A percentile compares a stretch with the other conserved stretches of the same genome.
phyloP scores from a whole-genome alignment of 2,797 vertebrate species.

The Buceros bicornis region DNA sequence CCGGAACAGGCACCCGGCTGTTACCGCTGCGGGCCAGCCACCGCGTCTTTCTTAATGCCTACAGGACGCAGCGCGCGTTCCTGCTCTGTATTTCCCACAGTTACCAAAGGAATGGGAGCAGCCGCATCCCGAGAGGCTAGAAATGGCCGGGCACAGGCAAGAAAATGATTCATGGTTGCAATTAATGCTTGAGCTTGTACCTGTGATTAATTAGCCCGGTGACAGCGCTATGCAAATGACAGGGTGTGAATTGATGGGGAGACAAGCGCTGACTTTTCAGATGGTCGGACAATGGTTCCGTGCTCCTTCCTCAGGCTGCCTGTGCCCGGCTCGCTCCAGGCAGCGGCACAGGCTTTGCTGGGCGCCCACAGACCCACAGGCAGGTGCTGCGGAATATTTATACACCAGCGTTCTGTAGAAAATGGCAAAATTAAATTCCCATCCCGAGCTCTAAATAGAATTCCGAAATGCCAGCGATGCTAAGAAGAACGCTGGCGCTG shows the following conservation, averaged over 20 bases:
- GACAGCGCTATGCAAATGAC: slow-evolving; percentile 33
- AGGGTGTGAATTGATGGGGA: slow-evolving; percentile 48
- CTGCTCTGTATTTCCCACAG: slow-evolving; percentile 54
- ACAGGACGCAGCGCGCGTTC: not conserved
- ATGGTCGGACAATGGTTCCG: not conserved
- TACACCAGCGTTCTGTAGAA: not conserved
- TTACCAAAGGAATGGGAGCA: slow-evolving; percentile 28
- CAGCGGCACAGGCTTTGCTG: not conserved
- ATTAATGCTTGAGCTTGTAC: slow-evolving; percentile 57
- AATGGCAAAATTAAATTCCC: slow-evolving; percentile 12
- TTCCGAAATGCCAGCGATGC: slow-evolving; percentile 41
- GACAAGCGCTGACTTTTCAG: slow-evolving; percentile 26
- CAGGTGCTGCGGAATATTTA: slow-evolving; percentile 27
- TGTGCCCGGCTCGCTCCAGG: not conserved
- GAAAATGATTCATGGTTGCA: slow-evolving; percentile 55
- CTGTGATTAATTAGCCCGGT: slow-evolving; percentile 64
- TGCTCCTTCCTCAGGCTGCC: slow-evolving; percentile 14
- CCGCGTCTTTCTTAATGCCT: slow-evolving; percentile 41
- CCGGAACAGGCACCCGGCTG: slow-evolving; percentile 27
- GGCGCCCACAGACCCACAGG: not conserved
- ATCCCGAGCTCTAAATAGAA: slow-evolving; percentile 50
- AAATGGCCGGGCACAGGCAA: not conserved
- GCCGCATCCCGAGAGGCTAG: slow-evolving; percentile 7
- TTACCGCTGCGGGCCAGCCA: slow-evolving; percentile 45
- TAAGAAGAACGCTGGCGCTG: not conserved